A percentile compares a stretch with the other conserved stretches of the same genome.
phyloP scores from a whole-genome alignment of 2,797 vertebrate species.

The Echiichthys vipera region DNA sequence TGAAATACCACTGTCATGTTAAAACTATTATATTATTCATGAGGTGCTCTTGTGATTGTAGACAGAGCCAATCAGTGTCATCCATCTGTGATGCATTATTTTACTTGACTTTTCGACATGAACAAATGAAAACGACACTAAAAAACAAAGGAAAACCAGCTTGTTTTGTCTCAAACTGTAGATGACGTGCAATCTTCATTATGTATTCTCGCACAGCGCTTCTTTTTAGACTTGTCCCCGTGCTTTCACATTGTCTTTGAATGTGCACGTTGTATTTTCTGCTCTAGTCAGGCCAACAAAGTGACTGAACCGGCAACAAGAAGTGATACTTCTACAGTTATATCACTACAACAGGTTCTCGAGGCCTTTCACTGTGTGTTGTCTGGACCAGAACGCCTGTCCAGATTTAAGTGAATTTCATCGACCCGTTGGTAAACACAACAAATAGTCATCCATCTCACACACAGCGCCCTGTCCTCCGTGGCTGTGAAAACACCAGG shows the following conservation, averaged over 20 bases:
- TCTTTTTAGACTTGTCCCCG: neutral
- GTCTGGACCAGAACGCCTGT: neutral
- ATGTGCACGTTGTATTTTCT: neutral
- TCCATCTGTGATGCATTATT: too few relatives aligned
- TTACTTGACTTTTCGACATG: too few relatives aligned
- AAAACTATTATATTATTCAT: neutral
- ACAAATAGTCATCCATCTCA: neutral
- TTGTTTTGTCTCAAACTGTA: too few relatives aligned
- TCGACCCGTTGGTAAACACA: conserved; percentile 15
- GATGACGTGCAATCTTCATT: too few relatives aligned
- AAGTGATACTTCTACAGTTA: neutral
- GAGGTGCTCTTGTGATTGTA: neutral
- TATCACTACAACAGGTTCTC: neutral
- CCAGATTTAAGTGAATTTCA: conserved; percentile 34
- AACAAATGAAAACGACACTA: too few relatives aligned
- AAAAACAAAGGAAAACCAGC: too few relatives aligned
- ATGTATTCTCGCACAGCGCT: too few relatives aligned
- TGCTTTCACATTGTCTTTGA: neutral
- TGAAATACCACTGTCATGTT: neutral
- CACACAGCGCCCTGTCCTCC: neutral
- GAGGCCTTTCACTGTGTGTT: neutral
- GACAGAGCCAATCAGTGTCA: too few relatives aligned
- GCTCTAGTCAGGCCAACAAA: neutral
- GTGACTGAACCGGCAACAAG: neutral
- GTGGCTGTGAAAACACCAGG: conserved; percentile 36